Conservation (phyloP, 2,888 invertebrate genomes). For the Tenodera sinensis region DNA sequence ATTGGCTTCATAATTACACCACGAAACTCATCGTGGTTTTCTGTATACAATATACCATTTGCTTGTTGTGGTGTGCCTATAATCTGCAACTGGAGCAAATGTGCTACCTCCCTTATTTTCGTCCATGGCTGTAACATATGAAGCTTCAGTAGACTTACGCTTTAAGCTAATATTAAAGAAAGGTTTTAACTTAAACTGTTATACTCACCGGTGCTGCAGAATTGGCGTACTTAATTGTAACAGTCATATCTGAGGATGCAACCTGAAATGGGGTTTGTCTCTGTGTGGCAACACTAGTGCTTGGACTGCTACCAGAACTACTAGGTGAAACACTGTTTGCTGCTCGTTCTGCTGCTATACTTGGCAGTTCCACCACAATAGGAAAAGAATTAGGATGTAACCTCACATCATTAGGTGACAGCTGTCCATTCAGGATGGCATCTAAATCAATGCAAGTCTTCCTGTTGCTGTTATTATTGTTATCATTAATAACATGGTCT, state of each 20-base stretch:
- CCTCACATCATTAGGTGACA: not conserved
- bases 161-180: not conserved
- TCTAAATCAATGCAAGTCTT: slow-evolving; percentile 23
- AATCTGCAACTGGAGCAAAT: slow-evolving; percentile 29
- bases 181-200: not conserved
- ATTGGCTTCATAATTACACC: slow-evolving; percentile 51
- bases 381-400: slow-evolving; percentile 39
- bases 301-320: not conserved
- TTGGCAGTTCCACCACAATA: slow-evolving; percentile 45
- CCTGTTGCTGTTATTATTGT: not conserved
- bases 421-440: slow-evolving; percentile 9
- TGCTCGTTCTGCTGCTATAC: slow-evolving; percentile 41
- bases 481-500: not conserved
- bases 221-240: slow-evolving; percentile 45
- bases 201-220: slow-evolving; percentile 43
- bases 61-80: not conserved
- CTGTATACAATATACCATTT: not conserved
- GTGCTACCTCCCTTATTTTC: slow-evolving; percentile 10
- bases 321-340: not conserved
- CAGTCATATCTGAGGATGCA: slow-evolving; percentile 46
- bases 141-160: not conserved
- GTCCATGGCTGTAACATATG: slow-evolving; percentile 17
- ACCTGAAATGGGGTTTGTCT: slow-evolving; percentile 47
- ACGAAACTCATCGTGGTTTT: slow-evolving; percentile 48
- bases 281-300: slow-evolving; percentile 40